Base-by-base conservation (phyloP, 2,888 invertebrate species). In the Pammene fasciana region DNA sequence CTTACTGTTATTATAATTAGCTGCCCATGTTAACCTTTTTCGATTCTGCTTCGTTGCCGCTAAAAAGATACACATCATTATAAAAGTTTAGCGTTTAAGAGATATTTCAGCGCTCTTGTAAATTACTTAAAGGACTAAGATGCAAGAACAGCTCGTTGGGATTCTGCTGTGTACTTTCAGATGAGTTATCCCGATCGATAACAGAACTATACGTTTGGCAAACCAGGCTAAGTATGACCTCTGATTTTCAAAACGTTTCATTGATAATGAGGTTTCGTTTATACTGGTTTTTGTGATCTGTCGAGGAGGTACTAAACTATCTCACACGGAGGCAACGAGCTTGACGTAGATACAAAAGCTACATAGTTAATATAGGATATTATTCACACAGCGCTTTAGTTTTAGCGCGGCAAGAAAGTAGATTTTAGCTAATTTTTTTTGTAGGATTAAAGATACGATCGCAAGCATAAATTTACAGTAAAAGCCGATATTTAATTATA, bases 21-120 rank as follows among this genome's bases (percentile, higher is more conserved):
- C 55, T 14, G 7, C 26, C 8, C 54, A 48, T 16, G 10, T 46
- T 14, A 18, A 26, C 26, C 26, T 38, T 13, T n/a, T 48, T 56
- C 18, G 54, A 67, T 34, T 50, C n/a, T n/a, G 52, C 38, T 41
- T 34, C 14, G 46, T 34, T 38, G 52, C 7, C 14, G 60, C n/a
- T 60, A 45, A 38, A 67, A 62, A 68, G 62, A 68, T 68, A 68
- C 62, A 68, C 67, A 67, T 67, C 67, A 14, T 68, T 68, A 68
- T 68, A 48, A 45, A 68, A 68, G 55, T 62, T 62, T 38, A 68
- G 46, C 43, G 61, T 41, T 62, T 46, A 61, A 61, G 67, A 18
- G 67, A 50, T 62, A 68, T 67, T 60, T 60, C 62, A 62, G 48
- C 55, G 61, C 67, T 64, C 64, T 62, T 62, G 62, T 56, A 68